phyloP scores from a whole-genome alignment of 2,888 invertebrate genomes.

The Sinohyriopsis cumingii region DNA sequence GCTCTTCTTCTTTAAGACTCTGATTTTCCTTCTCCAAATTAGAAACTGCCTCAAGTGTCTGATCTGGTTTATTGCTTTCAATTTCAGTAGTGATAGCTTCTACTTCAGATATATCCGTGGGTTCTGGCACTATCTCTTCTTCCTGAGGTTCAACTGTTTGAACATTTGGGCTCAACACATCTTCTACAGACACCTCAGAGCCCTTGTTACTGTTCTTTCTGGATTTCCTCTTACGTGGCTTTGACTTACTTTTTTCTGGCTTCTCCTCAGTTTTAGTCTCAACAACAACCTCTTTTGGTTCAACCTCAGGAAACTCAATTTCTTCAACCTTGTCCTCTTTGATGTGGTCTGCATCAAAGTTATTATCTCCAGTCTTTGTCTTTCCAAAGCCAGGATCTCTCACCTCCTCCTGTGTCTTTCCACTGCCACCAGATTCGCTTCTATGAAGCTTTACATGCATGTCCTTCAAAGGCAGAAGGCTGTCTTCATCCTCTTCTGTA shows the following conservation, averaged over 20 bases:
- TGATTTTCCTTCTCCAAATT: conserved; percentile 27
- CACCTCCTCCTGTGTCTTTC: conserved; percentile 18
- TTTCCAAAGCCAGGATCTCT: conserved; percentile 19
- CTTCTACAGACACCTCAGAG: conserved; percentile 1
- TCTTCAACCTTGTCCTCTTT: conserved; percentile 29
- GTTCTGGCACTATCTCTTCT: background rate
- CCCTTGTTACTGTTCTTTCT: conserved; percentile 29
- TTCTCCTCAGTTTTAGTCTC: conserved; percentile 23
- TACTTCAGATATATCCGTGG: conserved; percentile 11
- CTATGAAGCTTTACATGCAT: conserved; percentile 25
- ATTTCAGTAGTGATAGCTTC: too few relatives aligned
- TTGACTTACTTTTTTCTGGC: conserved; percentile 24
- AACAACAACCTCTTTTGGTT: conserved; percentile 36
- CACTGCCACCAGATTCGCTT: conserved; percentile 17
- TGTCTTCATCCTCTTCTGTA: conserved; percentile 39
- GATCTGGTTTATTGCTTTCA: conserved; percentile 1
- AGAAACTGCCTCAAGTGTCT: conserved; percentile 27
- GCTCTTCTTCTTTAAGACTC: conserved; percentile 22
- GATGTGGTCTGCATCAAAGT: conserved; percentile 23
- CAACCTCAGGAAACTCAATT: conserved; percentile 34
- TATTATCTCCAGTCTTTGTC: conserved; percentile 28
- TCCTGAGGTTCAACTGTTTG: background rate
- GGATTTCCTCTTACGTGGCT: conserved; percentile 23
- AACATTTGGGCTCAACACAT: background rate
- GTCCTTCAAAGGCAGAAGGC: conserved; percentile 27